Evolutionary conservation across 1,140 invertebrate genomes (phyloP), one percentile per base, ranked within the genome.

Genomic region (Oncopeltus fasciatus): DNA sequence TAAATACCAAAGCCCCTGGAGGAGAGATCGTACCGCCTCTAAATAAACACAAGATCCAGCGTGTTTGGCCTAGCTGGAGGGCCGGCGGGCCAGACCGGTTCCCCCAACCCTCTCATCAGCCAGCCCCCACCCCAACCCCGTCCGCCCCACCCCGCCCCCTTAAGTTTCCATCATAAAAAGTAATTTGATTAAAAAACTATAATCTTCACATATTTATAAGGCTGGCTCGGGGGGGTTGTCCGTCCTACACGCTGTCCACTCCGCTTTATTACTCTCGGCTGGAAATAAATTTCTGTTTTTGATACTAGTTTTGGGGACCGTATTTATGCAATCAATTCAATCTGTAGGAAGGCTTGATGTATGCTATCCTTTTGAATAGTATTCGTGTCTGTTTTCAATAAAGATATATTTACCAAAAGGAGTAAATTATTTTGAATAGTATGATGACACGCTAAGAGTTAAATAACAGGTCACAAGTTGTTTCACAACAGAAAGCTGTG

Each of bases 151-250:
- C 5, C 24, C 49, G 21, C 24, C 49, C 26, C 49, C 49, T 53
- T 24, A 9, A 53, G 49, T 53, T 53, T 53, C 20, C 24, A 53
- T 53, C 49, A 53, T 53, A 53, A 53, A 53, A 53, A 53, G 49
- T 53, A 53, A 53, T 53, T 53, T 53, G 49, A 53, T 53, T 53
- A 53, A 53, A 53, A 53, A 53, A 53, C 49, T 53, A 53, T 53
- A 53, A 53, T 53, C 49, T 53, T 53, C 49, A 53, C 49, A 53
- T 53, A 53, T 53, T 53, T 53, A 53, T 53, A 53, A 14, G n/a
- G 18, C 24, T 4, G 24, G 18, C 49, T 53, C 49, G 44, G 44
- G 44, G 44, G 21, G n/a, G n/a, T n/a, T n/a, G n/a, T n/a, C n/a
- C 31, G 14, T 5, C 31, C 31, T 38, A 38, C 31, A 38, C 31